These are phyloP conservation scores for Chelonia mydas DNA, from an alignment of 2,797 vertebrate species.

Conservation along the genomic window DNA sequence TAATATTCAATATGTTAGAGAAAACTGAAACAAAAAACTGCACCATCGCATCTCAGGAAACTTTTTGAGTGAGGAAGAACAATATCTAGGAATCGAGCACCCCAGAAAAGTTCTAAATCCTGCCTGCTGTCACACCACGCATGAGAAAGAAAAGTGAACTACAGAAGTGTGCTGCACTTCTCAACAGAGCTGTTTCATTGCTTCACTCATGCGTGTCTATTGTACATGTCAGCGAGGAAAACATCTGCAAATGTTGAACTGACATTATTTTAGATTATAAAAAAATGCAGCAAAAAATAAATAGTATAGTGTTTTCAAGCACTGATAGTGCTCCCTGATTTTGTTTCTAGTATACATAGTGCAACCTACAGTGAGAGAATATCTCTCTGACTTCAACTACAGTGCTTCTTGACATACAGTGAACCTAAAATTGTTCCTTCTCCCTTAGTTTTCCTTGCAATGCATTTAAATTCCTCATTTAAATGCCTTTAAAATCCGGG, in stretches of 20 bases:
- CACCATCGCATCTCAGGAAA: rapidly evolving
- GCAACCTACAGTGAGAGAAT: constrained; percentile 25
- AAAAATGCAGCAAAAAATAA: background rate
- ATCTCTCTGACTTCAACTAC: background rate
- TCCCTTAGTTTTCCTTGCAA: constrained; percentile 21
- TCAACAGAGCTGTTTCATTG: background rate
- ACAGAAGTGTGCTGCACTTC: background rate
- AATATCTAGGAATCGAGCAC: background rate
- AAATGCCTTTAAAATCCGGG: constrained; percentile 54
- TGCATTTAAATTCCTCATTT: background rate
- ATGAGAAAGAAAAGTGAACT: background rate
- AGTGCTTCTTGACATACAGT: background rate
- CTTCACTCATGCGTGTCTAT: background rate
- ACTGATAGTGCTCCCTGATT: background rate
- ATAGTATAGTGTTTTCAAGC: background rate
- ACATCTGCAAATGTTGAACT: background rate
- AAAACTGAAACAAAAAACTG: rapidly evolving
- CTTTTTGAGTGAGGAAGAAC: rapidly evolving
- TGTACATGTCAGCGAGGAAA: background rate
- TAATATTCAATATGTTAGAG: background rate
- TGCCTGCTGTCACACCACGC: background rate
- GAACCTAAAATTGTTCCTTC: constrained; percentile 49
- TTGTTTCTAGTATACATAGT: background rate
- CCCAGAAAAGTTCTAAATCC: background rate
- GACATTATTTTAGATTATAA: background rate